These are phyloP conservation scores for Chrysomela aeneicollis DNA, from an alignment of 2,888 invertebrate genomes.

Conservation along the genomic window DNA sequence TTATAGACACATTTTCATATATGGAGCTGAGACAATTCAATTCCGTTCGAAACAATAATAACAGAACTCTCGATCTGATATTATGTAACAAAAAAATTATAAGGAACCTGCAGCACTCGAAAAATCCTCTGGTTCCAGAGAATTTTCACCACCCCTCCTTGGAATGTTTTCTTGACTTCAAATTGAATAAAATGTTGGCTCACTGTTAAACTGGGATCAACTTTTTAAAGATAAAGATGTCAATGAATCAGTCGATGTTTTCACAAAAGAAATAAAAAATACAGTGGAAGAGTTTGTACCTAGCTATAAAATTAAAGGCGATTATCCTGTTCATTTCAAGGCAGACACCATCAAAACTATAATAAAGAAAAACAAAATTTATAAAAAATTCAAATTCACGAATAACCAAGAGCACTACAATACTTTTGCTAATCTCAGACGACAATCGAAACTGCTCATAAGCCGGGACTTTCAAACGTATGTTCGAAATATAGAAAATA, in stretches of 20 bases:
- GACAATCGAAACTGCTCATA: background rate
- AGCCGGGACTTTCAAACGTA: slow-evolving; percentile 6
- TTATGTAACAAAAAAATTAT: no score
- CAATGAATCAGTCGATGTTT: background rate
- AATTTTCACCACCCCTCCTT: no score
- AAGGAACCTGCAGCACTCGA: no score
- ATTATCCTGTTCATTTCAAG: background rate
- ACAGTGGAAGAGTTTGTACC: background rate
- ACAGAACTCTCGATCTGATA: no score
- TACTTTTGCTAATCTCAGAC: background rate
- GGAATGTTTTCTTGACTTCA: background rate
- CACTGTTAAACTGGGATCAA: no score
- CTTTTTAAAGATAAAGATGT: background rate
- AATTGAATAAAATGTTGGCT: background rate
- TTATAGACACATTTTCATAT: background rate
- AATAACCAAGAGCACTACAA: background rate
- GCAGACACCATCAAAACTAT: background rate
- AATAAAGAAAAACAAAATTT: background rate
- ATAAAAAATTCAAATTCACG: background rate
- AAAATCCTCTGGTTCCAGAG: background rate
- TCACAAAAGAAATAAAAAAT: slow-evolving; percentile 7
- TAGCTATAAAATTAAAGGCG: background rate
- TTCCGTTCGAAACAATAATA: no score
- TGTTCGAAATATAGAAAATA: no score
- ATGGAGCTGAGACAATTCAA: background rate